These are phyloP conservation scores for Loris lydekkerianus DNA, from an alignment of 2,797 vertebrate genomes.

Conservation along the genomic window DNA sequence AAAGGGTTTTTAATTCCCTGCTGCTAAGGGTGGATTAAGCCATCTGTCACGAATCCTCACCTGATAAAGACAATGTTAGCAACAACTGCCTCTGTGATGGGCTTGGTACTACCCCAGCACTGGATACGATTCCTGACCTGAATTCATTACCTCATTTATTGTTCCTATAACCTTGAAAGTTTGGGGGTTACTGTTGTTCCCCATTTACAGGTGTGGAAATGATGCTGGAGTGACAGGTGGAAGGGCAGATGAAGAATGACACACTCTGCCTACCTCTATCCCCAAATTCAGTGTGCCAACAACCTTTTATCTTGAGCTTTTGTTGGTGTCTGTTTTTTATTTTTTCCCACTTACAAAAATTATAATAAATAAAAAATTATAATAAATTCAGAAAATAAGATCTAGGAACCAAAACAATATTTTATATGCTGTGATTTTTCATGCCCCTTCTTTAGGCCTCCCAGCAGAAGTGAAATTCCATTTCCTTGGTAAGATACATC, in stretches of 20 bases:
- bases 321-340: not conserved
- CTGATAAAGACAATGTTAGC: constrained; percentile 32
- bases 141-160: not conserved
- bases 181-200: not conserved
- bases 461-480: not conserved
- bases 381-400: not conserved
- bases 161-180: not conserved
- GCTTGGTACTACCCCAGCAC: not conserved
- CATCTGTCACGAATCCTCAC: constrained; percentile 61
- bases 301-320: not conserved
- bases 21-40: constrained; percentile 26
- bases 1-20: constrained; percentile 60
- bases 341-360: constrained; percentile 2
- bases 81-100: not conserved
- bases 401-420: not conserved
- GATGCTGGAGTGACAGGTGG: not conserved
- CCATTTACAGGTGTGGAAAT: not conserved
- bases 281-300: not conserved
- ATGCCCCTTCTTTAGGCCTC: not conserved
- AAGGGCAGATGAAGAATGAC: not conserved
- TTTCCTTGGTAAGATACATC: not conserved
- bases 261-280: not conserved
- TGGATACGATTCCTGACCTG: not conserved
- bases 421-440: not conserved
- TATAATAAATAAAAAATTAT: not conserved